Base-by-base conservation (phyloP, 2,797 vertebrate species). In the Etheostoma perlongum region DNA sequence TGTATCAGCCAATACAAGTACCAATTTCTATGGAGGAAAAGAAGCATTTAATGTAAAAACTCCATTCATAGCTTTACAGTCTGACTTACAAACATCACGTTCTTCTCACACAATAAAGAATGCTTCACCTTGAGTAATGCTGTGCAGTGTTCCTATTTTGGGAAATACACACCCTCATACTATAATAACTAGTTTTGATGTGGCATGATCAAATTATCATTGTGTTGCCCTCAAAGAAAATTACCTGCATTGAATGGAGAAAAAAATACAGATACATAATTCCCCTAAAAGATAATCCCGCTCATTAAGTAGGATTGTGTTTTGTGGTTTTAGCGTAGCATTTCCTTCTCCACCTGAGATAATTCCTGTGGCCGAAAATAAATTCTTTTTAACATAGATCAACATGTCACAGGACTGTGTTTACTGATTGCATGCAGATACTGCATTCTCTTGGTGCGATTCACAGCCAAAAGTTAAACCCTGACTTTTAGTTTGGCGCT, bases 271-370 rank as follows among this genome's bases (percentile, higher is more conserved):
- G n/a, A 53, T 74, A 67, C 27, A 30, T 57, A 44, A 67, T 69
- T 85, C 27, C 33, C 70, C n/a, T 68, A 21, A 11, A 65, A 44
- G 60, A 83, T 63, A 67, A 62, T 72, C 30, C 48, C 30, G 47
- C 42, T 54, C 51, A n/a, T 64, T 73, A 67, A 44, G 19, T 59
- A 46, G 30, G 57, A 27, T 42, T 51, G n/a, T 51, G 30, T 79
- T 81, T 44, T 82, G 79, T 79, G 53, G 80, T 87, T 83, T 85
- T 62, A 74, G 51, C 12, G 1, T 63, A 70, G 75, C 49, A 81
- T 91, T 88, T 91, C 70, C 76, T 86, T 23, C 63, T 59, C 33
- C 0, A n/a, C 59, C 67, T 74, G 60, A 52, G 52, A 79, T 72
- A 2, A 44, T 44, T 70, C 33, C 9, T 36, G 33, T 9, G 33